Conservation (phyloP, 2,113 vertebrate species). For the Nycticebus coucang region DNA sequence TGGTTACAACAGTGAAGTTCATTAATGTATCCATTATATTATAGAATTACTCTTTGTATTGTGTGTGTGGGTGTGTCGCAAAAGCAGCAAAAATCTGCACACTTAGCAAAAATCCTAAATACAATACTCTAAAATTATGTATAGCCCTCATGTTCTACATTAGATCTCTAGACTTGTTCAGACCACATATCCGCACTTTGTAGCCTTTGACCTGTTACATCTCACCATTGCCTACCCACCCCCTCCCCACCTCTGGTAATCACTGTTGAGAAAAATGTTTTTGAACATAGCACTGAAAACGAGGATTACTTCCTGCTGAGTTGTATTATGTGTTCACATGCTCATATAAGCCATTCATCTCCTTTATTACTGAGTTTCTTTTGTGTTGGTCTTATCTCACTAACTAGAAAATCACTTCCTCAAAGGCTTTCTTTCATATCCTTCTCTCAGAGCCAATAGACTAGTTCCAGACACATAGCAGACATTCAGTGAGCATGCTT, state of each 20-base stretch:
- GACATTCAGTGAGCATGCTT: slow-evolving; percentile 47
- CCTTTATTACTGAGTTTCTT: not conserved
- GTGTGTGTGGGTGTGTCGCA: too few species aligned
- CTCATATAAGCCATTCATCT: slow-evolving; percentile 15
- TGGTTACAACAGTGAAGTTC: not conserved
- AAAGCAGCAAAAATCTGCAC: not conserved
- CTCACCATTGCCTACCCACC: too few species aligned
- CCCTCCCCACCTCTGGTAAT: too few species aligned
- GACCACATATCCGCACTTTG: too few species aligned
- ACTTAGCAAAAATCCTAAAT: not conserved
- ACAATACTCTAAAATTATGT: not conserved
- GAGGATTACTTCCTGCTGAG: not conserved
- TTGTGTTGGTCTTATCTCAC: slow-evolving; percentile 17
- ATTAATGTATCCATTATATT: not conserved
- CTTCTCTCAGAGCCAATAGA: not conserved
- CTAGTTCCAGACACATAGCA: slow-evolving; percentile 16
- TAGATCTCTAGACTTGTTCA: too few species aligned
- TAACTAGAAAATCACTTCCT: slow-evolving; percentile 58
- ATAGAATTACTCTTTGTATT: not conserved
- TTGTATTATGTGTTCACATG: not conserved
- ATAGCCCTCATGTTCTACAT: too few species aligned
- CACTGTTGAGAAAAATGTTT: too few species aligned
- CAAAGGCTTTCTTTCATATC: not conserved
- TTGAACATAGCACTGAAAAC: too few species aligned
- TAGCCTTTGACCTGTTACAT: not conserved